Percentiles rank a stretch among this genome's conserved stretches.
These are phyloP conservation scores for Autographa pulchrina DNA, from an alignment of 2,888 invertebrate genomes.

Conservation along the genomic window DNA sequence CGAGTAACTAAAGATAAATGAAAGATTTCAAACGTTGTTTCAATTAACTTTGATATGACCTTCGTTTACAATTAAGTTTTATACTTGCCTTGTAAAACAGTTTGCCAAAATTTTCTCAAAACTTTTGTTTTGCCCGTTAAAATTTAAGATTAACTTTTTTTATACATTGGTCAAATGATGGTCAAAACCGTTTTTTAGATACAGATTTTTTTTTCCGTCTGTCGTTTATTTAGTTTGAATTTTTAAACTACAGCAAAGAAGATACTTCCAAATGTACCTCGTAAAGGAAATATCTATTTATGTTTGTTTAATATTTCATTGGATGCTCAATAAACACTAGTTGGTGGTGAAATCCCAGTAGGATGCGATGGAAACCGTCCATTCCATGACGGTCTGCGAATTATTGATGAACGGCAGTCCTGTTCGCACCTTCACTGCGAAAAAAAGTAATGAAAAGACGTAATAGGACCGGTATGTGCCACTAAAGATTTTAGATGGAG, in stretches of 20 bases:
- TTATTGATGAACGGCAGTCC: slow-evolving; percentile 69
- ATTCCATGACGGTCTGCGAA: slow-evolving; percentile 66
- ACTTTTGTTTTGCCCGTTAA: too few species aligned
- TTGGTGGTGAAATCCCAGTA: slow-evolving; percentile 55
- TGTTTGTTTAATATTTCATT: slow-evolving; percentile 14
- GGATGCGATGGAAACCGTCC: slow-evolving; percentile 65
- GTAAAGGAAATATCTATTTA: slow-evolving; percentile 37
- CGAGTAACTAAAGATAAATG: slow-evolving; percentile 32
- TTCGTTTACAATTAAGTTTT: slow-evolving; percentile 12
- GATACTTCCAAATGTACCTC: slow-evolving; percentile 12
- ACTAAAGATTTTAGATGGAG: not conserved
- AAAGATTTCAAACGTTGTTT: slow-evolving; percentile 25
- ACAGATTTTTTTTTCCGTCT: too few species aligned
- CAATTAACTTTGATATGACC: slow-evolving; percentile 39
- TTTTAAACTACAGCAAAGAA: not conserved
- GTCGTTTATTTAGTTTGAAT: too few species aligned
- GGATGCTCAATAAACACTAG: slow-evolving; percentile 26
- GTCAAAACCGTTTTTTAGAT: too few species aligned
- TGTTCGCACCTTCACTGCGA: slow-evolving; percentile 46
- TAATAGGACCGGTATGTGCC: slow-evolving; percentile 1
- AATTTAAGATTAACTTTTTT: too few species aligned
- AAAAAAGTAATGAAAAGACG: slow-evolving; percentile 35
- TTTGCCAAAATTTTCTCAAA: not conserved
- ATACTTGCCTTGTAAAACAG: not conserved
- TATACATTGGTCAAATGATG: too few species aligned